Base-by-base conservation (phyloP, 92 coral and sea anemone species). In the Nematostella vectensis region DNA sequence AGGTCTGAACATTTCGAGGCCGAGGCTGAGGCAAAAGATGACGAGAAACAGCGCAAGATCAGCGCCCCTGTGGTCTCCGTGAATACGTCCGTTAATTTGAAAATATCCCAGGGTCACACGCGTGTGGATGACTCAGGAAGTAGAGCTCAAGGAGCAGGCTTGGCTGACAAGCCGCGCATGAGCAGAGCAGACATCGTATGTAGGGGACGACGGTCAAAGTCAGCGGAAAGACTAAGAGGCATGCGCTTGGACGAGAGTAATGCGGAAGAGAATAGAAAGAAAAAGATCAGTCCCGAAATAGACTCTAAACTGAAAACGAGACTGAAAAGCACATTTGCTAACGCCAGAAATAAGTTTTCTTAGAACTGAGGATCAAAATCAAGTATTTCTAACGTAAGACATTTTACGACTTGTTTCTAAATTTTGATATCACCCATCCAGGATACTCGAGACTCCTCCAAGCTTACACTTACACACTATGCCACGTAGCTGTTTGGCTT, bases 1-100 rank as follows among this genome's bases (percentile, higher is more conserved):
- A 45, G 51, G 18, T 45, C 51, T 9, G 51, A 45, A 45, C 17
- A 45, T 4, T 19, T 45, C 4, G 51, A 45, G 18, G 51, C 18
- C 4, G 18, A 45, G 23, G 23, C 18, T 9, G 51, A 45, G 18
- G 9, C 51, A 22, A 22, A 6, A 17, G 51, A 45, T 4, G 23
- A 45, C 18, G 18, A 45, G 4, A 18, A 50, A 44, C 27, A 17
- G 20, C 10, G 45, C 1, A 11, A 20, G 27, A 27, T 25, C 17
- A 23, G 42, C 27, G 56, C 25, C 56, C 61, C 53, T 1, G 29
- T 28, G 4, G 36, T 66, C n/a, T 29, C 63, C 16, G 33, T 22
- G 3, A 40, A 53, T 28, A 30, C 72, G 13, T 44, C 72, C 0
- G 19, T 66, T 4, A 55, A 43, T 47, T 66, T 55, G 37, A 50